Evolutionary conservation across 2,797 vertebrate genomes (phyloP).

Genomic region (Ptychadena robeensis): DNA sequence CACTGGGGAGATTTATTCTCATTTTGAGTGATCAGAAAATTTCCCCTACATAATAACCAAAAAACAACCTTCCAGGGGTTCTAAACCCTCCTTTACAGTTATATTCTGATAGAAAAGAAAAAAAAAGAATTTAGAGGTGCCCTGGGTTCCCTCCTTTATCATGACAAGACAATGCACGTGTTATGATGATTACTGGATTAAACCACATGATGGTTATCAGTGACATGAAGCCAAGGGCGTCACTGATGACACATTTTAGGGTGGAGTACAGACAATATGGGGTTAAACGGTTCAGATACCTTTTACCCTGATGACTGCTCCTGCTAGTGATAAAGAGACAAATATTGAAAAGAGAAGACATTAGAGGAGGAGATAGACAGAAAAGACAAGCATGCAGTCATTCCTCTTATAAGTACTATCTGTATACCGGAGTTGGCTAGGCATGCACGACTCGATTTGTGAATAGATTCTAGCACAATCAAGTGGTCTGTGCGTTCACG

Average conservation of each 20-base stretch:
- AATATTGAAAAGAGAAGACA: constrained; percentile 78
- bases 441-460: too few relatives aligned
- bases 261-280: constrained; percentile 78
- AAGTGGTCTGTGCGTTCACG: too few relatives aligned
- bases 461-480: too few relatives aligned
- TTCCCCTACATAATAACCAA: too few relatives aligned
- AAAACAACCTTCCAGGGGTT: too few relatives aligned
- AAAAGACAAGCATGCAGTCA: background rate
- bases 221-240: constrained; percentile 72
- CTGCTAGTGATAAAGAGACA: constrained; percentile 93
- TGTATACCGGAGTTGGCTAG: too few relatives aligned
- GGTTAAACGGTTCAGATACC: constrained; percentile 87
- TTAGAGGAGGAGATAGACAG: constrained; percentile 68
- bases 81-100: too few relatives aligned
- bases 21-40: too few relatives aligned
- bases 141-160: constrained; percentile 32
- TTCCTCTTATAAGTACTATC: background rate
- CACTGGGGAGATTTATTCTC: too few relatives aligned
- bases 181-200: constrained; percentile 65
- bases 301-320: constrained; percentile 99
- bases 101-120: too few relatives aligned
- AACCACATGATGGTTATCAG: constrained; percentile 67
- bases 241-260: constrained; percentile 66
- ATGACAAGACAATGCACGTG: constrained; percentile 47
- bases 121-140: background rate